These are phyloP conservation scores for Rattus rattus DNA, from an alignment of 2,113 vertebrate genomes.

Conservation along the genomic window DNA sequence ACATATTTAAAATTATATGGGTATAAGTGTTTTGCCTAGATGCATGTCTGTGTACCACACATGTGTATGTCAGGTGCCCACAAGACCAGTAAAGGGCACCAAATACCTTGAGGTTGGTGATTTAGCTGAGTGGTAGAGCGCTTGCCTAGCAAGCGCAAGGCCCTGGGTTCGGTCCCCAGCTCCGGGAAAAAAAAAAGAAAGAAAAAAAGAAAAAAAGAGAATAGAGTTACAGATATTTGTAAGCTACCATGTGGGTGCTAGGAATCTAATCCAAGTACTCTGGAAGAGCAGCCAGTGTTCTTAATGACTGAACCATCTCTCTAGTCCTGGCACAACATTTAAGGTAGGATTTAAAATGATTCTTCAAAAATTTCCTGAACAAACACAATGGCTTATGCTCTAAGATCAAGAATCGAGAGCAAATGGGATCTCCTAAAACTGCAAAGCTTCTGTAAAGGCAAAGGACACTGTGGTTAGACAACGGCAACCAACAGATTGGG, in stretches of 20 bases:
- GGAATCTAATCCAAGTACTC: not conserved
- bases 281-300: not conserved
- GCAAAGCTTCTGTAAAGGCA: too few relatives aligned
- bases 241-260: not conserved
- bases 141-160: too few relatives aligned
- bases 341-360: conserved; percentile 8
- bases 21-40: not conserved
- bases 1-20: not conserved
- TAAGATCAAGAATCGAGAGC: too few relatives aligned
- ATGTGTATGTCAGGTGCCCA: not conserved
- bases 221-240: not conserved
- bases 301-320: not conserved
- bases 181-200: too few relatives aligned
- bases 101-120: not conserved
- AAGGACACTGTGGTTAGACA: too few relatives aligned
- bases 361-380: too few relatives aligned
- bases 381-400: too few relatives aligned
- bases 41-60: not conserved
- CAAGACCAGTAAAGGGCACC: not conserved
- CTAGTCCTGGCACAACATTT: not conserved
- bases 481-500: too few relatives aligned
- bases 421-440: too few relatives aligned
- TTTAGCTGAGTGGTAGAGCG: too few relatives aligned
- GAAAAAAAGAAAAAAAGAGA: too few relatives aligned
- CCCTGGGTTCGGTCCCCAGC: too few relatives aligned